Base-by-base conservation (phyloP, 2,888 invertebrate genomes). In the Agrenia bidenticulata region DNA sequence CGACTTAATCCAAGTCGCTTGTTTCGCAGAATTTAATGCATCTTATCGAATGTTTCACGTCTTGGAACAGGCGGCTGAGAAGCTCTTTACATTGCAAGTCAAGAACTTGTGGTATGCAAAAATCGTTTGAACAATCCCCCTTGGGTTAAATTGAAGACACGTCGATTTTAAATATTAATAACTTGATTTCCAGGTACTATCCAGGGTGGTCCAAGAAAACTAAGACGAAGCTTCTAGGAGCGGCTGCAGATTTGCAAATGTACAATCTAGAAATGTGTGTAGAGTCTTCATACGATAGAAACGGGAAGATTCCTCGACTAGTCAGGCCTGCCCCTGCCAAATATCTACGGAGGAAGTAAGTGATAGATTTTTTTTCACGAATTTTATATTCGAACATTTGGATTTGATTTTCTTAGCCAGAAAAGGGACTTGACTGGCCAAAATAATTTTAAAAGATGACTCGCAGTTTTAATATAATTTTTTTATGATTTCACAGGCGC, bases 41-140 rank as follows among this genome's bases (percentile, higher is more conserved):
- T 74, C 74, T 0, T 74, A 74, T 51, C 42, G 74, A 59, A 73
- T 73, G 73, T 74, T 72, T 42, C 74, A 75, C 49, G 63, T 73
- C 1, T 27, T 75, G 45, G 68, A 75, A 50, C 72, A 73, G 21
- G 70, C 70, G 1, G 64, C 67, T 1, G 74, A 73, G 61, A 67
- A 64, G 45, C 55, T 75, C 1, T 75, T 75, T 49, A 72, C 70
- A 2, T 57, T 69, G 2, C 70, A 70, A 45, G 70, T 75, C 15
- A 69, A 68, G 63, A 73, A 75, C 39, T 69, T 70, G 11, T 75
- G 74, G 74, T 73, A 67, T 41, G 19, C 23, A n/a, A n/a, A n/a
- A n/a, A n/a, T n/a, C n/a, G n/a, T n/a, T n/a, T 49, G n/a, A n/a
- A n/a, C n/a, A n/a, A n/a, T n/a, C n/a, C n/a, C n/a, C n/a, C n/a